Evolutionary conservation across 2,797 vertebrate species (phyloP), one percentile per base, ranked within the genome.

Genomic region (Sebastes baramenuke): DNA sequence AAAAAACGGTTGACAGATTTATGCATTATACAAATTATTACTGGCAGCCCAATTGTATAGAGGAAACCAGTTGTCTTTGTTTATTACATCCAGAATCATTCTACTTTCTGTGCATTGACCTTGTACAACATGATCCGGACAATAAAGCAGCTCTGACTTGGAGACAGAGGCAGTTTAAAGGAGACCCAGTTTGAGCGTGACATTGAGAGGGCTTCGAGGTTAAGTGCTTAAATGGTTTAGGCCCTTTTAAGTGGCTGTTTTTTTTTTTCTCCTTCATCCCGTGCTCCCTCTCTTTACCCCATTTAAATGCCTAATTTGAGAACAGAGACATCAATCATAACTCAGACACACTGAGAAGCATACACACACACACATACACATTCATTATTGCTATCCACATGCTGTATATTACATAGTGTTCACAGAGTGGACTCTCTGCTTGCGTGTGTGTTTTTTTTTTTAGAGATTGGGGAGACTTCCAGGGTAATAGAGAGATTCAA

Each of bases 161-260:
- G 59, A 79, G 49, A 64, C 2, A 36, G 46, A 32, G 55, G 6
- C 42, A 27, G 29, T 2, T 20, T 3, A 32, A 49, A 80, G 64
- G 81, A 82, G 66, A 68, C 38, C 20, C 58, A 72, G 77, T 67
- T 12, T 76, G 72, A 86, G 77, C 30, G 14, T 80, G 87, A 90
- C 81, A 83, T 68, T 79, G 77, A 84, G 72, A 78, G 73, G 79
- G 60, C 81, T 73, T 56, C 6, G 61, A 88, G 91, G 89, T 89
- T 87, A 90, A 93, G 84, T 83, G 87, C 70, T 86, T 90, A 91
- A 93, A 90, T 76, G 86, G 73, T 92, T 91, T 78, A 84, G 71
- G 75, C 22, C 77, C 67, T 89, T 71, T 88, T 88, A 88, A 91
- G 80, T 87, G 82, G 55, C 86, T 88, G 73, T 78, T 70, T 76